Evolutionary conservation across 2,797 vertebrate genomes (phyloP).

Genomic region (Galago senegalensis): DNA sequence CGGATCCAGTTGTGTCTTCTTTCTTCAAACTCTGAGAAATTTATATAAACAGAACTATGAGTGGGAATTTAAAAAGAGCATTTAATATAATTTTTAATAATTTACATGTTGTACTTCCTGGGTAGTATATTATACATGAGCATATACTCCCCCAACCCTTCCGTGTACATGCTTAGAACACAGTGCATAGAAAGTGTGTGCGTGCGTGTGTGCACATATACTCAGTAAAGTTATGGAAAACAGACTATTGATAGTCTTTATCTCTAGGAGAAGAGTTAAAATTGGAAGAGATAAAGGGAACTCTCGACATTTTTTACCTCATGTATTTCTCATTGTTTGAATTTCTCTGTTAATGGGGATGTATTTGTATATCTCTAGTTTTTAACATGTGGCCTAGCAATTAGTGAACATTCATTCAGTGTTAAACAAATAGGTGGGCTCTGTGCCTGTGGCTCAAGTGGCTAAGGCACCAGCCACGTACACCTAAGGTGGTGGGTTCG

Average conservation of each 20-base stretch:
- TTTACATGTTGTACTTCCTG: slow-evolving; percentile 12
- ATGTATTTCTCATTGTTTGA: slow-evolving; percentile 39
- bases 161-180: neutral
- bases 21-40: slow-evolving; percentile 49
- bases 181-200: neutral
- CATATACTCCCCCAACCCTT: neutral
- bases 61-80: slow-evolving; percentile 56
- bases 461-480: no score
- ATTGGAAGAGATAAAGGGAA: slow-evolving; percentile 1
- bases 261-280: slow-evolving; percentile 29
- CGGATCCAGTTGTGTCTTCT: slow-evolving; percentile 29
- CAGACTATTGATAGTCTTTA: slow-evolving; percentile 11
- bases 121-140: neutral
- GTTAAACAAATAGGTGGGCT: neutral
- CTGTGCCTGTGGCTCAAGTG: no score
- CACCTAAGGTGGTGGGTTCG: no score
- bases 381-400: neutral
- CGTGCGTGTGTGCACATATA: neutral
- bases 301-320: slow-evolving; percentile 34
- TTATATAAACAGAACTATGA: slow-evolving; percentile 59
- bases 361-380: neutral
- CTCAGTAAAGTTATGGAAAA: slow-evolving; percentile 46
- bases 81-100: slow-evolving; percentile 60
- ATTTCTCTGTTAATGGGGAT: slow-evolving; percentile 6
- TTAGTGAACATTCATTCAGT: neutral